Evolutionary conservation across 1,140 invertebrate genomes (phyloP), one percentile per base, ranked within the genome.

Genomic region (Pogonomyrmex barbatus): DNA sequence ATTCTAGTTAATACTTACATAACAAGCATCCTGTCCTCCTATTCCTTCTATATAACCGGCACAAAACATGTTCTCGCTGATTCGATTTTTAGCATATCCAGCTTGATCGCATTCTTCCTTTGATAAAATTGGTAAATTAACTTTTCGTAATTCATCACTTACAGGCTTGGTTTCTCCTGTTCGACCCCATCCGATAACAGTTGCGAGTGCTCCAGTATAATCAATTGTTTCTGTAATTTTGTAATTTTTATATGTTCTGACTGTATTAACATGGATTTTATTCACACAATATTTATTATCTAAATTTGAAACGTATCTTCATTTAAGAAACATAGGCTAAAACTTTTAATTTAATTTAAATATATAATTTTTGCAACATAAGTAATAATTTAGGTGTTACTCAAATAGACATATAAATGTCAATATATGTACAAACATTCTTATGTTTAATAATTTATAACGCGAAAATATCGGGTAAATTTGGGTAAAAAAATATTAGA

Each of bases 61-160:
- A 91, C 97, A 98, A 87, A 98, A 96, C 97, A 98, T 97, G 85
- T 97, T 97, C 24, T 96, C 96, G 0, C 97, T 97, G 42, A 97
- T 95, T 58, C 96, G 95, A 47, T 94, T 92, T 70, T 94, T 91
- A 10, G 95, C 94, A 88, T 96, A 96, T 33, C 96, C 95, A 4
- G 96, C 94, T 33, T 94, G 91, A 60, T 93, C 93, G 88, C 96
- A 96, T 83, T 96, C 95, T 70, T 96, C 94, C 33, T 94, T 92
- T 0, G 95, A 95, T 88, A 97, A 95, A 17, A 97, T 95, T 2
- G 96, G 96, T 4, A 97, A 93, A 75, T 94, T 93, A 4, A 96
- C 96, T 92, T 96, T 96, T 2, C 95, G 92, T 12, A 97, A 92
- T 71, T 96, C 94, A 68, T 95, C 94, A 33, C 97, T 97, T 0